Evolutionary conservation across 2,888 invertebrate genomes (phyloP).

Genomic region (Labia minor): DNA sequence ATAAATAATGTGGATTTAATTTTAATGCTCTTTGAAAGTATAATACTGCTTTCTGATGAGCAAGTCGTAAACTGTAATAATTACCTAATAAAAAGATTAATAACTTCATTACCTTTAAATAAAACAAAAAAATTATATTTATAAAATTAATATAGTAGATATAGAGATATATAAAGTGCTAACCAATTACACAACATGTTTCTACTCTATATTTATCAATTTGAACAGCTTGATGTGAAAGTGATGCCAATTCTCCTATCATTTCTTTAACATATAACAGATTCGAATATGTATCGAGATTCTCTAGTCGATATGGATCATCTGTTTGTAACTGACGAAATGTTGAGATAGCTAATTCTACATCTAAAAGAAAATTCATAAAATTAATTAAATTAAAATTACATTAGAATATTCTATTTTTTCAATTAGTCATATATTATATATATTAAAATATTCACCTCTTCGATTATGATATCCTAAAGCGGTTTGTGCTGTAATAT

Average conservation of each 20-base stretch:
- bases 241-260: slow-evolving; percentile 78
- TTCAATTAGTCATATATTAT: not conserved
- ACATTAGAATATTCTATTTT: not conserved
- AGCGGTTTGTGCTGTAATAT: slow-evolving; percentile 84
- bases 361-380: slow-evolving; percentile 50
- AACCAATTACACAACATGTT: slow-evolving; percentile 96
- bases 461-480: slow-evolving; percentile 84
- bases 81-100: slow-evolving; percentile 53
- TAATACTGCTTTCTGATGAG: slow-evolving; percentile 94
- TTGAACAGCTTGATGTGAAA: slow-evolving; percentile 86
- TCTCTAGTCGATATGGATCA: slow-evolving; percentile 90
- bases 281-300: slow-evolving; percentile 95
- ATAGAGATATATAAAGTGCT: too few species aligned
- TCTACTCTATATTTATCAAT: slow-evolving; percentile 95
- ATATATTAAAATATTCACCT: slow-evolving; percentile 44
- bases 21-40: slow-evolving; percentile 92
- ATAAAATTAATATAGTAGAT: too few species aligned
- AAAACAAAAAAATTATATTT: not conserved
- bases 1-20: slow-evolving; percentile 84
- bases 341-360: slow-evolving; percentile 73
- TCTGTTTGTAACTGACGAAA: slow-evolving; percentile 71
- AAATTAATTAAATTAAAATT: not conserved
- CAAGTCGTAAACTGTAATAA: slow-evolving; percentile 88
- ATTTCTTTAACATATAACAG: slow-evolving; percentile 87
- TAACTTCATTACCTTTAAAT: not conserved